Percentiles rank a stretch among this genome's conserved stretches.
These are phyloP conservation scores for Pseudomyrmex pallidus DNA, from an alignment of 1,140 invertebrate genomes.

Conservation along the genomic window DNA sequence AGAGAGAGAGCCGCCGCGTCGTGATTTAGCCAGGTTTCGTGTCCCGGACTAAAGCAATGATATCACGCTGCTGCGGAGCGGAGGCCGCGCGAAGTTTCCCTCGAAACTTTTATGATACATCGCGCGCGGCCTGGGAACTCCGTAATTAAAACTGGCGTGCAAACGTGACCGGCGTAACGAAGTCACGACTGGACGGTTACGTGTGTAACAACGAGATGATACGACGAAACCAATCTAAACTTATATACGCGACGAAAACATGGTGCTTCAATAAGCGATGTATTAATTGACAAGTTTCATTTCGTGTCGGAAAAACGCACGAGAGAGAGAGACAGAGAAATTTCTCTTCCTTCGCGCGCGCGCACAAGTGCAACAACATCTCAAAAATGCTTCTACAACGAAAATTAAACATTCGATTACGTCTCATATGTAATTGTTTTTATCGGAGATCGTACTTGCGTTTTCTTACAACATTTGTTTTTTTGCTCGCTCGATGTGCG, in stretches of 20 bases:
- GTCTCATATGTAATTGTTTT: background rate
- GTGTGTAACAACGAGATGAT: constrained; percentile 22
- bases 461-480: background rate
- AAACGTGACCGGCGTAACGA: constrained; percentile 68
- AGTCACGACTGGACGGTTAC: constrained; percentile 18
- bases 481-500: background rate
- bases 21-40: constrained; percentile 69
- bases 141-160: constrained; percentile 75
- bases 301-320: no score
- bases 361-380: no score
- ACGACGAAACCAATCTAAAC: background rate
- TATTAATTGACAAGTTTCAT: no score
- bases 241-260: background rate
- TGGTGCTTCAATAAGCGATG: no score
- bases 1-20: constrained; percentile 40
- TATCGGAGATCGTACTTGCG: background rate
- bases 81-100: constrained; percentile 28
- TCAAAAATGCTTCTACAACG: no score
- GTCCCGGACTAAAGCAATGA: constrained; percentile 66
- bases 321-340: no score
- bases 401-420: no score
- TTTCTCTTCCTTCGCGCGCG: no score
- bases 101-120: constrained; percentile 76
- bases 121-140: constrained; percentile 57
- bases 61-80: constrained; percentile 24